Base-by-base conservation (phyloP, 2,113 vertebrate genomes). In the Rhinopomastus cyanomelas region DNA sequence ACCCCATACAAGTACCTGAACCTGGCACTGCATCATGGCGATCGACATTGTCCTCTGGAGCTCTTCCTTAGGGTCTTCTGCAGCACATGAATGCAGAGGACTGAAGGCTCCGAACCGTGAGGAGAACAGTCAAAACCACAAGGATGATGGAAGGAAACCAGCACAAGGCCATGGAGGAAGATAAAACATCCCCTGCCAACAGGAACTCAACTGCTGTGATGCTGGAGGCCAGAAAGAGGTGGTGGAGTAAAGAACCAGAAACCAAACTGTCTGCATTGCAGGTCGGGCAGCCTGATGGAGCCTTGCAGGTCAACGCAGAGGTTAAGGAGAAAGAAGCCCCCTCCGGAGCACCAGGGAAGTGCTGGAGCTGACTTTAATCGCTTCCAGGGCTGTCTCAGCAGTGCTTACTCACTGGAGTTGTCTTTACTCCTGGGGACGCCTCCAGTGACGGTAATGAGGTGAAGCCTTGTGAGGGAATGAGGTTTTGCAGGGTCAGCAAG, bases 11-110 rank as follows among this genome's bases (percentile, higher is more conserved):
- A 62, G 2, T 3, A 23, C 17, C 42, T 29, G 20, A 62, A 18
- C 21, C 12, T 39, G 44, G 9, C 22, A 32, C 7, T 12, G 32
- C 0, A 0, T n/a, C 8, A 3, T 48, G 26, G 23, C 6, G 19
- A 5, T 25, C 0, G 1, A 11, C 46, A 16, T 2, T 25, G 8
- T 61, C 39, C 30, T 64, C 34, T 52, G 10, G 26, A 64, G 29
- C 8, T 55, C 39, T 75, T 84, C 27, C 21, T 1, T 44, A 25
- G 25, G 8, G 6, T 44, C 26, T 49, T 85, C 15, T 64, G 32
- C 62, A 39, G 36, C 16, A 25, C 56, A 23, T 8, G 32, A 8
- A 21, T 69, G 32, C 9, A 19, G n/a, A 56, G 34, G 16, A 30
- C 14, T 1, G 1, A 59, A 67, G 55, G 12, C 10, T 48, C 30